Conservation (phyloP, 2,888 invertebrate species). For the Andrena marginata region DNA sequence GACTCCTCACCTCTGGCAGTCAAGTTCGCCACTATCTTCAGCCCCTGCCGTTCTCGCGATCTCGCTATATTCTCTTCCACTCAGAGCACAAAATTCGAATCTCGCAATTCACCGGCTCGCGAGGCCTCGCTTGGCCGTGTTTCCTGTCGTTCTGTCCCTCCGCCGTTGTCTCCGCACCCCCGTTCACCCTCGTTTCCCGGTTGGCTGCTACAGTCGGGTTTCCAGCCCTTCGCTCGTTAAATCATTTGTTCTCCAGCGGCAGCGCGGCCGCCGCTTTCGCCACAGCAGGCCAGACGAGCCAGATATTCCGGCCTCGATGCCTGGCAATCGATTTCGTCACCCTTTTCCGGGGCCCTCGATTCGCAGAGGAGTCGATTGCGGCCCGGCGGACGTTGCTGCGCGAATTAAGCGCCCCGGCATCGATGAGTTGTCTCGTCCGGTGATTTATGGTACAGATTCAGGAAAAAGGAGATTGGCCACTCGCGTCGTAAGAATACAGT, state of each 20-base stretch:
- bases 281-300: slow-evolving; percentile 28
- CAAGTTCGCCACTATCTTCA: too few relatives aligned
- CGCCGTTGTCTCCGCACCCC: slow-evolving; percentile 26
- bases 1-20: too few relatives aligned
- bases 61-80: background rate
- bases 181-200: slow-evolving; percentile 71
- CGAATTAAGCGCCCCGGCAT: slow-evolving; percentile 19
- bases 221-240: slow-evolving; percentile 80
- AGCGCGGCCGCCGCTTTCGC: slow-evolving; percentile 59
- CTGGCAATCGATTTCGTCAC: slow-evolving; percentile 23
- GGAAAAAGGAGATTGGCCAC: background rate
- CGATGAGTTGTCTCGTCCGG: background rate
- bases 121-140: slow-evolving; percentile 47
- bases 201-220: slow-evolving; percentile 78
- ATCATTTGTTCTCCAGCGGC: slow-evolving; percentile 78
- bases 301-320: slow-evolving; percentile 24
- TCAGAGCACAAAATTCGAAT: slow-evolving; percentile 25
- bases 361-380: slow-evolving; percentile 1
- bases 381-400: background rate
- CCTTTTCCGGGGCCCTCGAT: background rate
- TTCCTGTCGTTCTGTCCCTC: slow-evolving; percentile 35
- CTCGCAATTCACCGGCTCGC: slow-evolving; percentile 41
- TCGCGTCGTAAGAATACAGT: too few relatives aligned
- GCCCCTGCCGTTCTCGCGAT: too few relatives aligned
- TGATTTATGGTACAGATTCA: background rate